Conservation (phyloP, 2,888 invertebrate genomes). For the Acanthococcus lagerstroemiae region DNA sequence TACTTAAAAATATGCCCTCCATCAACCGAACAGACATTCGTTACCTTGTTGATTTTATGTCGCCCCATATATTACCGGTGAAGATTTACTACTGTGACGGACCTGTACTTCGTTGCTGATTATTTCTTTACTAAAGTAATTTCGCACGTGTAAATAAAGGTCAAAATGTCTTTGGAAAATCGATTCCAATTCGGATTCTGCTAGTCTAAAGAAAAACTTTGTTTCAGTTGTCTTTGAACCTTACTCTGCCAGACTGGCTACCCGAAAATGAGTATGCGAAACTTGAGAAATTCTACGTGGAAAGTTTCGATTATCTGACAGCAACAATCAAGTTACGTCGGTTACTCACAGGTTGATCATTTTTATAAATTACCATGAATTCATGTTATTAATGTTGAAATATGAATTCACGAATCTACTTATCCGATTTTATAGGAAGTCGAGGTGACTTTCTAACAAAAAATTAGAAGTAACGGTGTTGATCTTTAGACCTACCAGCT, state of each 20-base stretch:
- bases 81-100: conserved; percentile 18
- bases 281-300: conserved; percentile 32
- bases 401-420: no score
- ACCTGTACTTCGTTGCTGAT: conserved; percentile 27
- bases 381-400: background rate
- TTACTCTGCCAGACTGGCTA: conserved; percentile 30
- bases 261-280: conserved; percentile 6
- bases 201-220: background rate
- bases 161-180: no score
- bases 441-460: no score
- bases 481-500: no score
- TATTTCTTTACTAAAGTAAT: conserved; percentile 32
- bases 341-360: conserved; percentile 29
- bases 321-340: conserved; percentile 29
- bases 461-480: no score
- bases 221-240: conserved; percentile 9
- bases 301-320: conserved; percentile 16
- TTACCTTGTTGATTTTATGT: background rate
- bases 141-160: background rate
- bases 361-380: background rate
- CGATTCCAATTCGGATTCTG: no score
- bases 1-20: background rate
- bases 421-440: no score
- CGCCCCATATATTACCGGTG: background rate
- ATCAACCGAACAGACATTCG: background rate